These are phyloP conservation scores for Archips xylosteana DNA, from an alignment of 2,888 invertebrate genomes.

Conservation along the genomic window DNA sequence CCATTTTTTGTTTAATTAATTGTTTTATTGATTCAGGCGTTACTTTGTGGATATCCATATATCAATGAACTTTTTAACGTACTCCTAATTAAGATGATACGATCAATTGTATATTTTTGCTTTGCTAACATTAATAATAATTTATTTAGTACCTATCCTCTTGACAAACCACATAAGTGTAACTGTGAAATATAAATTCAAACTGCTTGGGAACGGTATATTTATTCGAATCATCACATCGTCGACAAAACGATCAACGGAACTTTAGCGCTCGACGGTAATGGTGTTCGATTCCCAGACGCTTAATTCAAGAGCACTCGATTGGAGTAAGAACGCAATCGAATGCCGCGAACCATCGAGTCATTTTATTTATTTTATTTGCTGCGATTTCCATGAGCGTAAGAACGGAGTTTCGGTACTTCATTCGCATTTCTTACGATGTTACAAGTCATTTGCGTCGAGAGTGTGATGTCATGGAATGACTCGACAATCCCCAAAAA, in stretches of 20 bases:
- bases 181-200: slow-evolving; percentile 4
- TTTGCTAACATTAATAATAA: background rate
- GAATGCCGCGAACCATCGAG: slow-evolving; percentile 33
- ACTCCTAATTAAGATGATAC: too few species aligned
- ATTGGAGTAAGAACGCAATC: slow-evolving; percentile 51
- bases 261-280: slow-evolving; percentile 33
- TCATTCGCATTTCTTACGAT: slow-evolving; percentile 32
- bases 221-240: background rate
- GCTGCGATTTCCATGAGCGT: slow-evolving; percentile 38
- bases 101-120: background rate
- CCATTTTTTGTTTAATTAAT: too few species aligned
- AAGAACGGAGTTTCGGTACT: slow-evolving; percentile 30
- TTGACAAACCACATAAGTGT: background rate
- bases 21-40: too few species aligned
- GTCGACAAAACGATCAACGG: slow-evolving; percentile 39
- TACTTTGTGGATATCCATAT: too few species aligned
- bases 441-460: slow-evolving; percentile 34
- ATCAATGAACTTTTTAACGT: too few species aligned
- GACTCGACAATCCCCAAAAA: background rate
- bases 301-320: slow-evolving; percentile 57
- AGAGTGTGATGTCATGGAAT: slow-evolving; percentile 11
- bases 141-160: background rate
- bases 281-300: slow-evolving; percentile 41
- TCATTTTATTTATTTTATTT: slow-evolving; percentile 41
- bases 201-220: background rate